These are phyloP conservation scores for Pararge aegeria DNA, from an alignment of 1,140 invertebrate genomes.

Conservation along the genomic window DNA sequence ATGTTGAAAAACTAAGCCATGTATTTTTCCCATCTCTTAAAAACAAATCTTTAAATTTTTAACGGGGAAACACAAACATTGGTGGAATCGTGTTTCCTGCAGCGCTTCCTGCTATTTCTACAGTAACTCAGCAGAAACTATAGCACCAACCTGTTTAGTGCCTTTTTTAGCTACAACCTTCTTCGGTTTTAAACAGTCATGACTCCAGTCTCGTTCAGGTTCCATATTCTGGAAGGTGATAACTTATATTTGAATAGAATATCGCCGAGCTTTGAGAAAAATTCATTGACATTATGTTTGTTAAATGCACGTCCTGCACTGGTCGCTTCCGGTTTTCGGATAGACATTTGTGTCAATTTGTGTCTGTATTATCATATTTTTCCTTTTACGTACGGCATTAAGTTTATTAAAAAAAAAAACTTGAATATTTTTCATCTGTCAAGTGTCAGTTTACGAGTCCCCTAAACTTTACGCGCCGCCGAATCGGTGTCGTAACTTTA, in stretches of 20 bases:
- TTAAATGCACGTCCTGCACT: slow-evolving; percentile 8
- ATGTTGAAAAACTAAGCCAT: too few species aligned
- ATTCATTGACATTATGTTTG: slow-evolving; percentile 11
- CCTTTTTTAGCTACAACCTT: slow-evolving; percentile 30
- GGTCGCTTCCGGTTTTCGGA: slow-evolving; percentile 8
- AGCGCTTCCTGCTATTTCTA: slow-evolving; percentile 46
- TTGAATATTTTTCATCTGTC: too few species aligned
- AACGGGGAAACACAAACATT: slow-evolving; percentile 58
- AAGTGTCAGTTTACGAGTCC: too few species aligned
- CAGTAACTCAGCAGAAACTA: slow-evolving; percentile 53
- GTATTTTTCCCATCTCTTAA: slow-evolving; percentile 34
- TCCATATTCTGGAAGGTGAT: slow-evolving; percentile 52
- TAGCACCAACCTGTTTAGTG: slow-evolving; percentile 43
- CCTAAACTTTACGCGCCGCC: too few species aligned
- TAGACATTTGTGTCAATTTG: too few species aligned
- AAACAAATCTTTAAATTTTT: slow-evolving; percentile 44
- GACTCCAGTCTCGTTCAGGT: slow-evolving; percentile 39
- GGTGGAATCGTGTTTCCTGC: slow-evolving; percentile 50
- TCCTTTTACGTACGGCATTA: too few species aligned
- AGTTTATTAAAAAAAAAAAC: too few species aligned
- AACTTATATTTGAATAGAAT: too few species aligned
- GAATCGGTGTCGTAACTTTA: too few species aligned
- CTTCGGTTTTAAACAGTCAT: slow-evolving; percentile 36
- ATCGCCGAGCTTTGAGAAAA: slow-evolving; percentile 20
- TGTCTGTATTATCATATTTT: too few species aligned